Evolutionary conservation across 2,797 vertebrate genomes (phyloP).

Genomic region (Dromococcyx pavoninus): DNA sequence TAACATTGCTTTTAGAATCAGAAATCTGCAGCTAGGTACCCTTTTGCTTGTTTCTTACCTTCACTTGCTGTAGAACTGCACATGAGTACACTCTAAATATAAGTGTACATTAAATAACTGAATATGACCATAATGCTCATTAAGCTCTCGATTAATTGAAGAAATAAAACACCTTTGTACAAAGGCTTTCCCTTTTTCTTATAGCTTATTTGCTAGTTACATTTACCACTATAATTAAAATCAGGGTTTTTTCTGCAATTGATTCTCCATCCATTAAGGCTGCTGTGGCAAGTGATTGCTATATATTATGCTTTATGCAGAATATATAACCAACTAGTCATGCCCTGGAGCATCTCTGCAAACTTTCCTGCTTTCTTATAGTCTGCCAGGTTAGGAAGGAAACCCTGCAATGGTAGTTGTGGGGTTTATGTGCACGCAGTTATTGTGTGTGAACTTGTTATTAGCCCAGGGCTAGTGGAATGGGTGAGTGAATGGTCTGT

Average conservation of each 20-base stretch:
- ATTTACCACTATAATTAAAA: not conserved
- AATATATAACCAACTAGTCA: not conserved
- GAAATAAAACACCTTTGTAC: not conserved
- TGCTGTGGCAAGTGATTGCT: not conserved
- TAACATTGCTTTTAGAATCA: not conserved
- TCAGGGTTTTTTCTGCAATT: not conserved
- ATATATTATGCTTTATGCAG: not conserved
- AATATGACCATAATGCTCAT: not conserved
- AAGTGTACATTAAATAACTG: too few species aligned
- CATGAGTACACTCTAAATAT: not conserved
- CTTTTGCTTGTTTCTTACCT: not conserved
- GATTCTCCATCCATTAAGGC: not conserved
- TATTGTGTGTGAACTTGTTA: not conserved
- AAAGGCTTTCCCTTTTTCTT: not conserved
- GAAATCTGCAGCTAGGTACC: not conserved
- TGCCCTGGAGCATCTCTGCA: not conserved
- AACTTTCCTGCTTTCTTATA: not conserved
- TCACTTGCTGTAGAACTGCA: not conserved
- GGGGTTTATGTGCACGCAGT: not conserved
- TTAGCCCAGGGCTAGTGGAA: not conserved
- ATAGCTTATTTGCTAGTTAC: not conserved
- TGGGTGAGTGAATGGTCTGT: not conserved
- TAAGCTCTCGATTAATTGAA: not conserved
- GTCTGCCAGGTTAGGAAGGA: not conserved
- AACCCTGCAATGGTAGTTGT: not conserved